Conservation (phyloP, 2,888 invertebrate species). For the Ophion costatus region DNA sequence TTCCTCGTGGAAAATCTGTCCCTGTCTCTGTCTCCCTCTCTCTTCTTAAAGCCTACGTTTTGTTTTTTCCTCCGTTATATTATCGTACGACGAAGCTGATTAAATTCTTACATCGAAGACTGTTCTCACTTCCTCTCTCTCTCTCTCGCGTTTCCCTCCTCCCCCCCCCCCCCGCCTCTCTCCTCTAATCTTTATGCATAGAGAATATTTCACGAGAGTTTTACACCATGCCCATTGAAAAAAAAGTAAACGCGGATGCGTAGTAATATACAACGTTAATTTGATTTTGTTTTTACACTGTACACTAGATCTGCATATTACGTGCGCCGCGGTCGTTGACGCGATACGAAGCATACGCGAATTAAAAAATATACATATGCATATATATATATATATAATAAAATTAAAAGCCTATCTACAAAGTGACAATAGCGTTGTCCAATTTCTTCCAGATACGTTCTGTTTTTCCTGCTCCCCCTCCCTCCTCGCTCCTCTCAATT, state of each 20-base stretch:
- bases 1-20: conserved; percentile 71
- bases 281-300: conserved; percentile 70
- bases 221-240: conserved; percentile 72
- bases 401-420: conserved; percentile 55
- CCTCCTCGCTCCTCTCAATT: neutral
- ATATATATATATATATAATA: conserved; percentile 15
- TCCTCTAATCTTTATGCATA: conserved; percentile 68
- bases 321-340: conserved; percentile 20
- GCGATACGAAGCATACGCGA: conserved; percentile 49
- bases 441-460: conserved; percentile 2
- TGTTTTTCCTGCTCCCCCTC: neutral
- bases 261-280: conserved; percentile 74
- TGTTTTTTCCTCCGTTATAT: conserved; percentile 24
- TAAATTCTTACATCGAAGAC: conserved; percentile 76
- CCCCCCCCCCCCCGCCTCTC: neutral
- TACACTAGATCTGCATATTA: conserved; percentile 76
- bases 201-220: conserved; percentile 79
- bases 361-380: conserved; percentile 25
- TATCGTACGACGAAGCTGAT: conserved; percentile 75
- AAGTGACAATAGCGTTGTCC: conserved; percentile 41
- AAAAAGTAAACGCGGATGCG: conserved; percentile 69
- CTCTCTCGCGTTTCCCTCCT: neutral
- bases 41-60: conserved; percentile 73
- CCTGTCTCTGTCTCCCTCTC: conserved; percentile 74
- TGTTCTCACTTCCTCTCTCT: conserved; percentile 48